Evolutionary conservation across 2,888 invertebrate genomes (phyloP).

Genomic region (Pterostichus niger): DNA sequence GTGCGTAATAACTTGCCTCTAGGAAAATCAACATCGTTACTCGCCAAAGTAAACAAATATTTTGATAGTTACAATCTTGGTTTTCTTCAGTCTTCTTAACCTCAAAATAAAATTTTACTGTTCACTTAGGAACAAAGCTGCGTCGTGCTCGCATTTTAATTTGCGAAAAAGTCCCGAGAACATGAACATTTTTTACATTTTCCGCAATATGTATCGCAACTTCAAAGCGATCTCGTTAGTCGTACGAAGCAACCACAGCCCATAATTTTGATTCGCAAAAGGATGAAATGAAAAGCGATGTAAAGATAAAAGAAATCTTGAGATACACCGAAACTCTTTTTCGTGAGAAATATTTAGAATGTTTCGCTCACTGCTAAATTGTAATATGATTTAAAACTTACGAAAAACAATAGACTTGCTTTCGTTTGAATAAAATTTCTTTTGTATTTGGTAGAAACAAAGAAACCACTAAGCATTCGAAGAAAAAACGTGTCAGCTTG

Average conservation of each 20-base stretch:
- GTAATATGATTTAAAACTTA: slow-evolving; percentile 59
- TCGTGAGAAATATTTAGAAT: slow-evolving; percentile 53
- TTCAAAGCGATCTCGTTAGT: slow-evolving; percentile 49
- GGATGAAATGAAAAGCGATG: slow-evolving; percentile 44
- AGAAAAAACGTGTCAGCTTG: slow-evolving; percentile 27
- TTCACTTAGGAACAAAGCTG: too few relatives aligned
- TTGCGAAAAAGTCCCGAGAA: neutral
- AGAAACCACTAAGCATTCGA: slow-evolving; percentile 36
- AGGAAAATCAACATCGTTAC: neutral
- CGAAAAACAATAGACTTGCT: slow-evolving; percentile 57
- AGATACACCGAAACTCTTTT: slow-evolving; percentile 47
- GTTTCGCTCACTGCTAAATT: slow-evolving; percentile 57
- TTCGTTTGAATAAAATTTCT: slow-evolving; percentile 59
- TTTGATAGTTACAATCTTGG: too few relatives aligned
- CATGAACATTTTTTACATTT: neutral
- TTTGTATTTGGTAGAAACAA: slow-evolving; percentile 45
- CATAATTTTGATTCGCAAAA: slow-evolving; percentile 58
- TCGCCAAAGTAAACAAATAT: too few relatives aligned
- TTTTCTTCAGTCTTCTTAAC: too few relatives aligned
- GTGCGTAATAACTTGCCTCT: neutral
- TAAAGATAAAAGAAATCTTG: slow-evolving; percentile 50
- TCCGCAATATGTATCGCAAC: slow-evolving; percentile 18
- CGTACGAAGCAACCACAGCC: slow-evolving; percentile 15
- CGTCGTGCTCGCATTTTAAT: neutral
- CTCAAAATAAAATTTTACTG: too few relatives aligned